These are phyloP conservation scores for Diachasmimorpha longicaudata DNA, from an alignment of 1,140 invertebrate species.

Conservation along the genomic window DNA sequence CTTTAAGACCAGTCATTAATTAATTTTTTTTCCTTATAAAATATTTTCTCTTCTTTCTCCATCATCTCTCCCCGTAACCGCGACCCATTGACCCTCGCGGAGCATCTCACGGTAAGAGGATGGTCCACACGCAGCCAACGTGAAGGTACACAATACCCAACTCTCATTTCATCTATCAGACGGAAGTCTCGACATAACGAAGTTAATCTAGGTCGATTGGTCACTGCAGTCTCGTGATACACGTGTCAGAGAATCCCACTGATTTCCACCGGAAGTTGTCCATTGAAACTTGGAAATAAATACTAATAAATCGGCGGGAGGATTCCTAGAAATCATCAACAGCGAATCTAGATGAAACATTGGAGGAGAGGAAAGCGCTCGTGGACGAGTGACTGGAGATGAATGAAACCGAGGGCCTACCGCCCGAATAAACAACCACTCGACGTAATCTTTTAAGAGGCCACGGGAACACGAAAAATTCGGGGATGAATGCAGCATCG, in stretches of 20 bases:
- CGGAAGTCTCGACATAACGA: conserved; percentile 39
- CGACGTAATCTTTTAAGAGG: conserved; percentile 41
- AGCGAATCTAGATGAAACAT: background rate
- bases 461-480: background rate
- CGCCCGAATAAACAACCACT: conserved; percentile 39
- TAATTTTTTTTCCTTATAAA: no score
- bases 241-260: background rate
- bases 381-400: background rate
- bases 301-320: background rate
- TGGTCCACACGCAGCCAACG: background rate
- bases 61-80: background rate
- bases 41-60: background rate
- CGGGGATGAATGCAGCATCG: conserved; percentile 30
- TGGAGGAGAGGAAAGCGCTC: background rate
- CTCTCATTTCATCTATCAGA: conserved; percentile 17
- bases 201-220: conserved; percentile 49
- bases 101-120: background rate
- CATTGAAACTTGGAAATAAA: background rate
- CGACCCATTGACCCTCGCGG: background rate
- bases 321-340: background rate
- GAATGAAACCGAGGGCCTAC: conserved; percentile 13
- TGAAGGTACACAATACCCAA: background rate
- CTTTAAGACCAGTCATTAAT: no score
- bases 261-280: background rate
- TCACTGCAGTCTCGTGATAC: conserved; percentile 36